phyloP scores from a whole-genome alignment of 2,888 invertebrate genomes.

The Hymenopus coronatus region DNA sequence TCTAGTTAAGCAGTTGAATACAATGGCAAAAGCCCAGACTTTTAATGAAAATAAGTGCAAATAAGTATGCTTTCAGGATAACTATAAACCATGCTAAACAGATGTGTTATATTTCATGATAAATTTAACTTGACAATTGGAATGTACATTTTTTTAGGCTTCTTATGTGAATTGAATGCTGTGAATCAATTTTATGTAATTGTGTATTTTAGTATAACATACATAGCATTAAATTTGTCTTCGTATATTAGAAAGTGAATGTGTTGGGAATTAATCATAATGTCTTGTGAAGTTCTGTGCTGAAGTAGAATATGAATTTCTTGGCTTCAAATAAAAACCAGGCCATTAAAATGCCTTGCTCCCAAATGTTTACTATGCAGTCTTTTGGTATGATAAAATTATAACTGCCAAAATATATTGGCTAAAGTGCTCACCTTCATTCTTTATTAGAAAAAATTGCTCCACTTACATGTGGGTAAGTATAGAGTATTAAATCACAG shows the following conservation, averaged over 20 bases:
- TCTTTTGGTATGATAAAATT: not conserved
- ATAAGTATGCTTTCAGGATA: not conserved
- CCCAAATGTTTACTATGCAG: not conserved
- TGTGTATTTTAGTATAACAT: not conserved
- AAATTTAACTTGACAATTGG: not conserved
- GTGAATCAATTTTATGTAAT: not conserved
- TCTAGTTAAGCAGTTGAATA: not conserved
- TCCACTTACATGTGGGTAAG: not conserved
- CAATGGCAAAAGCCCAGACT: not conserved
- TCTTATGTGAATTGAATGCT: not conserved
- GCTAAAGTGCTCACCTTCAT: not conserved
- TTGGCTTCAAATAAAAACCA: not conserved
- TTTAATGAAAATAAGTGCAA: not conserved
- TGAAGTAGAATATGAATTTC: not conserved
- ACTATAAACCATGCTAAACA: not conserved
- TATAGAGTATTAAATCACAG: not conserved
- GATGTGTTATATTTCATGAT: not conserved
- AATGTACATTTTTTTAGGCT: not conserved
- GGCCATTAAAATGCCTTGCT: not conserved
- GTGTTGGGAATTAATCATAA: not conserved
- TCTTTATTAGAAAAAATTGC: not conserved
- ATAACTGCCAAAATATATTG: not conserved
- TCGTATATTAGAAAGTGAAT: not conserved
- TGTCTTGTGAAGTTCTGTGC: not conserved
- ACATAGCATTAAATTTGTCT: not conserved